Base-by-base conservation (phyloP, 1,140 invertebrate genomes). In the Hydropsyche tenuis region DNA sequence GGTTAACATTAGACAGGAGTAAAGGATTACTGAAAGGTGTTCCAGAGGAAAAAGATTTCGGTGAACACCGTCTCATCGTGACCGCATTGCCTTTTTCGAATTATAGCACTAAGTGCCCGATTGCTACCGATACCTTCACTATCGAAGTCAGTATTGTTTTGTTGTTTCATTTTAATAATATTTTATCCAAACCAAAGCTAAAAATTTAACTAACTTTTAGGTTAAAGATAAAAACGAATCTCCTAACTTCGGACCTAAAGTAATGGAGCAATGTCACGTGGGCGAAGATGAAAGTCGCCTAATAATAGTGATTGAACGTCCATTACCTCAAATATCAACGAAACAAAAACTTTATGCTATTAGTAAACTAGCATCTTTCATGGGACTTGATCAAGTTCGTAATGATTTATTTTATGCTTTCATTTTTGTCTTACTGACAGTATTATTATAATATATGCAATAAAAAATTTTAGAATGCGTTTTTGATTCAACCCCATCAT, bases 331-430 rank as follows among this genome's bases (percentile, higher is more conserved):
- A 66, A 82, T 85, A 45, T 75, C 79, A 11, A 80, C 83, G 12
- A 79, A 84, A 11, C 82, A 84, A 60, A 75, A 84, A 72, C 83
- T 83, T 75, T 79, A 81, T 9, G 82, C 84, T 46, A 82, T 85
- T 56, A 85, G 82, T 81, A 81, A 84, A 23, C 78, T 85, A 12
- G 82, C 85, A n/a, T 79, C 78, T 72, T 86, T 86, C 72, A 85
- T 86, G 84, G 85, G 83, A 30, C 75, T 86, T 0, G 82, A 84
- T 74, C 80, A 82, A 77, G 84, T 86, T n/a, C n/a, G n/a, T n/a
- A n/a, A n/a, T n/a, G n/a, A n/a, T n/a, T n/a, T n/a, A n/a, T n/a
- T n/a, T n/a, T n/a, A n/a, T n/a, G n/a, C n/a, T n/a, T n/a, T n/a
- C n/a, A n/a, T n/a, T n/a, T n/a, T 12, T 20, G 3, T 51, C 43